These are phyloP conservation scores for Celastrina argiolus DNA, from an alignment of 2,888 invertebrate species.

Conservation along the genomic window DNA sequence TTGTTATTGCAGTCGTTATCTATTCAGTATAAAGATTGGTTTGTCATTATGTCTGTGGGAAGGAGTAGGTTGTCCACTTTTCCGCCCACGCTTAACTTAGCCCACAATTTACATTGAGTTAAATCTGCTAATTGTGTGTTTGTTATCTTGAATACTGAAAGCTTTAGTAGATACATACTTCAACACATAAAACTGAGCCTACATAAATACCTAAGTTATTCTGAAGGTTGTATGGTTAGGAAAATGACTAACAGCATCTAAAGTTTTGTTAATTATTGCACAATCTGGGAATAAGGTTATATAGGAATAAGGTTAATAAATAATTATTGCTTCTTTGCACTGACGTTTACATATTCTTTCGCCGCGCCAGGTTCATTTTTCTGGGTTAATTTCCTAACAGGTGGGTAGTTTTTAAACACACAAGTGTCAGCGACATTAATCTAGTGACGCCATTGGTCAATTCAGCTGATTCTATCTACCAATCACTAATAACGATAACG, in stretches of 20 bases:
- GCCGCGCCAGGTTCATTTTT: too few species aligned
- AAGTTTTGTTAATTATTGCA: too few species aligned
- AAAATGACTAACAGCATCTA: not conserved
- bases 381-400: too few species aligned
- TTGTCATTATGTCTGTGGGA: not conserved
- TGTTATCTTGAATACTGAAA: conserved; percentile 3
- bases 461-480: too few species aligned
- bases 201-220: not conserved
- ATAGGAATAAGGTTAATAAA: too few species aligned
- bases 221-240: not conserved
- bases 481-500: too few species aligned
- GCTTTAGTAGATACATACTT: not conserved
- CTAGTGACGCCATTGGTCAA: too few species aligned
- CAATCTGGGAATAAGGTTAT: too few species aligned
- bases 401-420: too few species aligned
- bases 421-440: too few species aligned
- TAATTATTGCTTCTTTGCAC: too few species aligned
- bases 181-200: not conserved
- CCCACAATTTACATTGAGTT: not conserved
- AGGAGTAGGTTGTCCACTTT: not conserved
- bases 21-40: not conserved
- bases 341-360: too few species aligned
- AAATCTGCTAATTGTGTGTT: not conserved
- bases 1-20: not conserved
- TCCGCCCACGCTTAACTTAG: not conserved